Evolutionary conservation across 2,888 invertebrate genomes (phyloP), one percentile per base, ranked within the genome.

Genomic region (Gibbula magus): DNA sequence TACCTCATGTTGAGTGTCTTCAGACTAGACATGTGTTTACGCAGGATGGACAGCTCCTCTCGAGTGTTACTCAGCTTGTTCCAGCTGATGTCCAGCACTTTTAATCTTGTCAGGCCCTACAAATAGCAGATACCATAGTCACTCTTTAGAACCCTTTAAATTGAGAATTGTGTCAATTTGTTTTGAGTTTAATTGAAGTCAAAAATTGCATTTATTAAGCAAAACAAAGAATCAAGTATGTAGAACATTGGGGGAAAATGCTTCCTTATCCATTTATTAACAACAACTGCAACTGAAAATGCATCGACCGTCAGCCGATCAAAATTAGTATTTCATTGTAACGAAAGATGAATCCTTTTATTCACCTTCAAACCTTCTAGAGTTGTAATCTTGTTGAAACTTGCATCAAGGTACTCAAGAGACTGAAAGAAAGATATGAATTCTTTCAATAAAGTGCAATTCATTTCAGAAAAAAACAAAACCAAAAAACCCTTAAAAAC

Each of bases 311-410:
- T n/a, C n/a, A n/a, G n/a, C n/a, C n/a, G n/a, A n/a, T n/a, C n/a
- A n/a, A n/a, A n/a, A n/a, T n/a, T n/a, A n/a, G n/a, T n/a, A n/a
- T n/a, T n/a, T n/a, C n/a, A n/a, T n/a, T n/a, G n/a, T n/a, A n/a
- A n/a, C n/a, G n/a, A n/a, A n/a, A n/a, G n/a, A n/a, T n/a, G n/a
- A n/a, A n/a, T n/a, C n/a, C n/a, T n/a, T n/a, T n/a, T 39, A 77
- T 83, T 79, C 84, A 92, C 91, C 90, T 91, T 92, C 78, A 92
- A 83, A 67, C 92, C 92, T 75, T 92, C 92, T 45, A 93, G 84
- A n/a, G 91, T 88, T n/a, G 82, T 73, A 32, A 93, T 89, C 79
- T 91, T 91, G 86, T 93, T 93, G 83, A 91, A 93, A 83, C 92
- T 92, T 52, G 90, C 91, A 91, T 93, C 93, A 29, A 93, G 79